Evolutionary conservation across 23 tunicate genomes (phyloP), one percentile per base, ranked within the genome.

Genomic region (Clavelina lepadiformis): DNA sequence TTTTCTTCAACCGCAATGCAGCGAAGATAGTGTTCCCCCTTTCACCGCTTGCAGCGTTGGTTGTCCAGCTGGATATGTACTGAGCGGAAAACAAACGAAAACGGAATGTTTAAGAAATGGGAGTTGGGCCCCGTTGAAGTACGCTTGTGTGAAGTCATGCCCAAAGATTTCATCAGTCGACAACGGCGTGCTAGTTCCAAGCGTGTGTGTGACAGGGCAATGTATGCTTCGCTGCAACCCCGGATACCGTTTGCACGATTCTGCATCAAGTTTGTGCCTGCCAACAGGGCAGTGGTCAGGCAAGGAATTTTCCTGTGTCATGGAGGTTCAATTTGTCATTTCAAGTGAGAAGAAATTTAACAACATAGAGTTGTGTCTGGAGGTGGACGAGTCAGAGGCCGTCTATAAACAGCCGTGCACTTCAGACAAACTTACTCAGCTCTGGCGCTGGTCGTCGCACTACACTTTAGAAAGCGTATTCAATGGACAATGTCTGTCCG

Each of bases 191-290:
- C 7, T 55, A 29, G 33, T 31, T 18, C 67, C 74, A 1, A 25
- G 35, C n/a, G 44, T 46, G 19, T 77, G 83, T 41, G 58, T 33
- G 56, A 25, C 20, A n/a, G 83, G 75, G 0, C 38, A 31, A 5
- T 80, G 87, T 55, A 62, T 22, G 1, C 11, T 80, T 2, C 26
- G 36, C 30, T 80, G 87, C 37, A 59, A 80, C 35, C 52, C 68
- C 6, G 73, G 68, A 20, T 80, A 69, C 52, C 76, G 68, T 2
- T 27, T 62, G 3, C 13, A 28, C 2, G 87, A 78, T 5, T 66
- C 87, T 5, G 6, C 35, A 4, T 29, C 35, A 26, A 26, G 35
- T n/a, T 3, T 5, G 5, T 58, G 65, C 19, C 20, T 15, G 5
- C 8, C 6, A 26, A 58, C 33, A 4, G 35, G 35, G 7, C 37